These are phyloP conservation scores for Platalea minor DNA, from an alignment of 2,797 vertebrate species.

Conservation along the genomic window DNA sequence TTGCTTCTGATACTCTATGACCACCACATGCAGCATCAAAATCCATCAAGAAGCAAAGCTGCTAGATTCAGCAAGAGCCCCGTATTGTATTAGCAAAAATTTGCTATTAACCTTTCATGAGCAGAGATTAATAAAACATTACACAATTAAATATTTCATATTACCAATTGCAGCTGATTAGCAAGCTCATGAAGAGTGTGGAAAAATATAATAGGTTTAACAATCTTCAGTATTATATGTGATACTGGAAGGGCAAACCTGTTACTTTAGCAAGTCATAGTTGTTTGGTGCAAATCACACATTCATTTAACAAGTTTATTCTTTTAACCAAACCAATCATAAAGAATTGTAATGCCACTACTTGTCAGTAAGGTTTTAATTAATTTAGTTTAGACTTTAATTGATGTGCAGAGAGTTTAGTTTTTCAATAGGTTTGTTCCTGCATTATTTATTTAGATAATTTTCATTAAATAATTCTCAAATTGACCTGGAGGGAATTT, in stretches of 20 bases:
- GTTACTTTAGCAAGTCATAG: background rate
- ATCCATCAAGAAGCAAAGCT: background rate
- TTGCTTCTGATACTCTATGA: background rate
- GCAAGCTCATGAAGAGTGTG: background rate
- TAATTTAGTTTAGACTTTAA: background rate
- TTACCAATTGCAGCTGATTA: constrained; percentile 67
- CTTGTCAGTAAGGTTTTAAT: constrained; percentile 5
- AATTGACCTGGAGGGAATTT: background rate
- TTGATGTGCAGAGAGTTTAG: background rate
- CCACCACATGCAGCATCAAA: background rate
- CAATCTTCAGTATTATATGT: background rate
- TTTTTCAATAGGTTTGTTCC: constrained; percentile 26
- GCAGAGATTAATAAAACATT: constrained; percentile 73
- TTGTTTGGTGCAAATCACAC: background rate
- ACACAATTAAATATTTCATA: constrained; percentile 68
- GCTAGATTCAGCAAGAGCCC: constrained; percentile 14
- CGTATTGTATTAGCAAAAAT: constrained; percentile 30
- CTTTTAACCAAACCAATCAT: constrained; percentile 4
- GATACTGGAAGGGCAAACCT: background rate
- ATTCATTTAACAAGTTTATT: background rate
- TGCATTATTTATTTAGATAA: background rate
- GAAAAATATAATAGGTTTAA: background rate
- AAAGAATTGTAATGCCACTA: background rate
- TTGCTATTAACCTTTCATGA: constrained; percentile 69
- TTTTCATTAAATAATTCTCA: constrained; percentile 18